Evolutionary conservation across 2,888 invertebrate species (phyloP), one percentile per base, ranked within the genome.

Genomic region (Nemotelus pantherinus): DNA sequence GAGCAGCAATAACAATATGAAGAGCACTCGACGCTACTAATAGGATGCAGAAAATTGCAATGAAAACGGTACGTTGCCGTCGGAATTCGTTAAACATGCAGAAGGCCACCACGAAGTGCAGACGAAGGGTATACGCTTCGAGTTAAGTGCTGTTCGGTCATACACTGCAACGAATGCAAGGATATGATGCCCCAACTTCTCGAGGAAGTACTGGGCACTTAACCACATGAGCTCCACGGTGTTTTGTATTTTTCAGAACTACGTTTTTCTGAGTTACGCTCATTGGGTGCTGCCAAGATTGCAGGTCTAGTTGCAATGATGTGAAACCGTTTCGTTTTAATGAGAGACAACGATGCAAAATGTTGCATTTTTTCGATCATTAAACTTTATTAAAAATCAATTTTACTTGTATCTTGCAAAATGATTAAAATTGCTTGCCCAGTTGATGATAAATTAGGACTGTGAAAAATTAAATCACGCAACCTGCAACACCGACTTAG

Each of bases 41-140:
- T 72, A 72, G 72, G 47, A 74, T 74, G 74, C 74, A 74, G 74
- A 74, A 68, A 74, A 63, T 60, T 74, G 74, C 74, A 74, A 55
- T 63, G 63, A 74, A 57, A 74, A 74, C 60, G 60, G 43, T 43
- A 63, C 43, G 39, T 63, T 53, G 53, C 53, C 53, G 53, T 53
- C 1, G 7, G 53, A 7, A 53, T 10, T 43, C 39, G 63, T 43
- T 63, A 39, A 63, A 25, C 74, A 74, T 39, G 25, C 48, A 43
- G 43, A 68, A 53, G 55, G 55, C 50, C 50, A 41, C 70, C 44
- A 55, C 44, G 53, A 45, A 70, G 55, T 70, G 70, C 2, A 72
- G 47, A 58, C 74, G 43, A 44, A 63, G 47, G n/a, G 39, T 48
- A 60, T 74, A n/a, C 63, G 57, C 63, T 63, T 48, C 3, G 45